These are phyloP conservation scores for Meda fulgida DNA, from an alignment of 2,797 vertebrate genomes.

Conservation along the genomic window DNA sequence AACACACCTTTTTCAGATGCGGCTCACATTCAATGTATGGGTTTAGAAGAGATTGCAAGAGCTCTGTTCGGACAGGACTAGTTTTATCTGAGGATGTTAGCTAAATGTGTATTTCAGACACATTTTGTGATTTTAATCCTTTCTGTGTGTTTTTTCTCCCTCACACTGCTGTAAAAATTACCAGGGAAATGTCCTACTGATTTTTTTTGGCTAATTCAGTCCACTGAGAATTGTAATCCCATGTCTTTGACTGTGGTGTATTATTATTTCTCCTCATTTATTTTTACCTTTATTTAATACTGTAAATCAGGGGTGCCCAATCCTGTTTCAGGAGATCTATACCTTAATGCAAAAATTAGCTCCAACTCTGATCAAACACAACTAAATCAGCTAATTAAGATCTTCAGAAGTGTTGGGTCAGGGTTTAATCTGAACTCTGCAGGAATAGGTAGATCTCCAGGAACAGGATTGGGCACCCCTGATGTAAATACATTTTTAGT, in stretches of 20 bases:
- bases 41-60: not conserved
- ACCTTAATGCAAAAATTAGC: not conserved
- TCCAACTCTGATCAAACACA: not conserved
- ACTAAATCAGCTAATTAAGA: not conserved
- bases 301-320: not conserved
- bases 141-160: not conserved
- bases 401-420: not conserved
- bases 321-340: not conserved
- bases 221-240: not conserved
- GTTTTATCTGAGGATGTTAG: not conserved
- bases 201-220: not conserved
- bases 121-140: slow-evolving; percentile 3
- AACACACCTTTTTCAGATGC: slow-evolving; percentile 1
- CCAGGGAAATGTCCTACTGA: not conserved
- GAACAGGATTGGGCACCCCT: not conserved
- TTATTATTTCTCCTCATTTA: slow-evolving; percentile 6
- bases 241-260: not conserved
- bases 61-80: slow-evolving; percentile 1
- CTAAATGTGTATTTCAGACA: slow-evolving; percentile 5
- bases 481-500: not conserved
- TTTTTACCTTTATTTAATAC: slow-evolving; percentile 16
- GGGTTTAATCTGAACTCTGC: not conserved
- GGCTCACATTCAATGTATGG: not conserved
- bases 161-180: not conserved
- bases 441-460: not conserved